A percentile compares a stretch with the other conserved stretches of the same genome.
These are phyloP conservation scores for Eidolon dupreanum DNA, from an alignment of 2,797 vertebrate species.

Conservation along the genomic window DNA sequence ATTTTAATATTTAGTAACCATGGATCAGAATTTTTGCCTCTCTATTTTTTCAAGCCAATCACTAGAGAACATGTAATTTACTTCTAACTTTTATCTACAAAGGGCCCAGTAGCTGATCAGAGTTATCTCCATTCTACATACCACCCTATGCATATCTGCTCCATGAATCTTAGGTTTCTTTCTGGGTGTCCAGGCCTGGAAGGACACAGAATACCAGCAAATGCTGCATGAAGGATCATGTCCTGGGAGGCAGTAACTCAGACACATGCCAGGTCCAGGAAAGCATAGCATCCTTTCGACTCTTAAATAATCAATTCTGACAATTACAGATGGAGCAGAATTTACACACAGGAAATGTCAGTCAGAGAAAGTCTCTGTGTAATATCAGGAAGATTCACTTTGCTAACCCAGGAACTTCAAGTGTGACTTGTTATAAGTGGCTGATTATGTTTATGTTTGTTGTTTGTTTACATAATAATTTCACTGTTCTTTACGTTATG, in stretches of 20 bases:
- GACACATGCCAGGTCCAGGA: constrained; percentile 64
- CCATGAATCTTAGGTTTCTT: background rate
- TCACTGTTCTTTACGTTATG: background rate
- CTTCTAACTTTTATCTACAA: background rate
- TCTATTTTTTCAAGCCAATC: background rate
- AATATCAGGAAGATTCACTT: constrained; percentile 32
- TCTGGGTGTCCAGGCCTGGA: background rate
- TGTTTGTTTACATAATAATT: background rate
- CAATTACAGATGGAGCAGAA: constrained; percentile 58
- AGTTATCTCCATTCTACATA: background rate
- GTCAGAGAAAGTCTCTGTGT: constrained; percentile 20
- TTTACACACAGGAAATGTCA: constrained; percentile 76
- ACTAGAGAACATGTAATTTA: background rate
- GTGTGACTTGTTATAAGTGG: background rate
- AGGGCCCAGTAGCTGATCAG: accelerated
- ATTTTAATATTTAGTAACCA: background rate
- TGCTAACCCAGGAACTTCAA: background rate
- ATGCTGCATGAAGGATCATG: background rate
- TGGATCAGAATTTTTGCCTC: background rate
- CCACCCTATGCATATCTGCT: background rate
- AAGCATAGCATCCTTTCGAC: constrained; percentile 58
- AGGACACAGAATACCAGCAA: background rate
- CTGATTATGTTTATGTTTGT: constrained; percentile 21
- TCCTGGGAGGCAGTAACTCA: background rate
- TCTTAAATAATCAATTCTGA: constrained; percentile 61